Percentiles rank a stretch among this genome's conserved stretches.
Evolutionary conservation across 2,888 invertebrate genomes (phyloP).

Genomic region (Drosophila austrosaltans): DNA sequence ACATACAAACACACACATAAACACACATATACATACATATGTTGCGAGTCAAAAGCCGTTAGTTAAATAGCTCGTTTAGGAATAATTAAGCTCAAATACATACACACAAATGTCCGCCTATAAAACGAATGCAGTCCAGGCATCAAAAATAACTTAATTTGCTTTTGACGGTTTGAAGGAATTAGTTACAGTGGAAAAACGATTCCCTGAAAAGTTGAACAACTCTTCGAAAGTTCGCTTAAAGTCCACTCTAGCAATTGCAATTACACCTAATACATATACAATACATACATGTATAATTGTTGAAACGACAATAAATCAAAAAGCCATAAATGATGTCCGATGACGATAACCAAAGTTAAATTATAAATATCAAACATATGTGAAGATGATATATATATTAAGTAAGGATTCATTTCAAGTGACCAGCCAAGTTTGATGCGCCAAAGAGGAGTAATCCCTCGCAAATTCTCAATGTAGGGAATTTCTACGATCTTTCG

Average conservation of each 20-base stretch:
- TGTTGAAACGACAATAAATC: too few species aligned
- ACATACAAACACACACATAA: constrained; percentile 12
- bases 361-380: too few species aligned
- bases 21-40: constrained; percentile 6
- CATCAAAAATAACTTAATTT: constrained; percentile 9
- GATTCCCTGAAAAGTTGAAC: background rate
- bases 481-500: too few species aligned
- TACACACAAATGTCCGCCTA: background rate
- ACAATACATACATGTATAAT: too few species aligned
- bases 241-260: background rate
- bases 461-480: too few species aligned
- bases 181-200: background rate
- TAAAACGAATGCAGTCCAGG: background rate
- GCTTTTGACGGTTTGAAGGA: constrained; percentile 1
- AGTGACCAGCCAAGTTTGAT: too few species aligned
- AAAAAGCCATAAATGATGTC: too few species aligned
- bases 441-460: too few species aligned
- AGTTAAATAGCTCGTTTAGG: constrained; percentile 75
- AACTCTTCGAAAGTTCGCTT: background rate
- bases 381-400: too few species aligned
- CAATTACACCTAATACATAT: background rate
- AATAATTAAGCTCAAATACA: constrained; percentile 57
- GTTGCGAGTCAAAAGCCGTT: constrained; percentile 57
- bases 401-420: too few species aligned
- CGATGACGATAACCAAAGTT: too few species aligned